Evolutionary conservation across 1,140 invertebrate genomes (phyloP).

Genomic region (Drosophila ambigua): DNA sequence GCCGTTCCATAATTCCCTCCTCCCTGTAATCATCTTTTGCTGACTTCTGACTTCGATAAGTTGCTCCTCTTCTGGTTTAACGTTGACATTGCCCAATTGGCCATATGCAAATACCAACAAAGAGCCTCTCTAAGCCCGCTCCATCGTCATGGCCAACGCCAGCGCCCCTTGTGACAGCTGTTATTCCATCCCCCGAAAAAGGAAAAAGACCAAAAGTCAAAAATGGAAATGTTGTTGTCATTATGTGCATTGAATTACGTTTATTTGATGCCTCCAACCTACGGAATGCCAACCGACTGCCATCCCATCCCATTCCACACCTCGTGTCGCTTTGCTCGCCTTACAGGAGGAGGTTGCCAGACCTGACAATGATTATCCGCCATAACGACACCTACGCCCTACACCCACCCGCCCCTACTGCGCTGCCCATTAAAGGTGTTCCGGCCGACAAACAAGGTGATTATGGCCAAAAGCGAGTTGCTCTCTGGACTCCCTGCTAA

Average conservation of each 20-base stretch:
- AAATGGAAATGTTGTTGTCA: conserved; percentile 76
- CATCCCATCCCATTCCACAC: conserved; percentile 2
- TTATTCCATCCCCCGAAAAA: neutral
- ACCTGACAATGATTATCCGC: conserved; percentile 66
- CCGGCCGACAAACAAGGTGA: conserved; percentile 74
- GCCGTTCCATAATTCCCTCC: conserved; percentile 42
- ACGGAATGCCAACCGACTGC: no score
- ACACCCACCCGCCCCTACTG: neutral
- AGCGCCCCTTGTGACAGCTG: conserved; percentile 11
- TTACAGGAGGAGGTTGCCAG: conserved; percentile 8
- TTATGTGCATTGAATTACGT: conserved; percentile 79
- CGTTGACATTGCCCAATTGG: conserved; percentile 74
- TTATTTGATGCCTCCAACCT: conserved; percentile 62
- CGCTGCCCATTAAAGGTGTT: conserved; percentile 64
- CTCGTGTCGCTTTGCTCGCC: neutral
- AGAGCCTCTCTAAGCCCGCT: conserved; percentile 44
- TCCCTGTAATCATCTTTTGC: conserved; percentile 55
- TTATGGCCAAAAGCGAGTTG: conserved; percentile 64
- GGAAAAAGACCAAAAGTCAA: conserved; percentile 38
- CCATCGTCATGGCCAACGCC: conserved; percentile 12
- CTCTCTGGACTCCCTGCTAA: conserved; percentile 65
- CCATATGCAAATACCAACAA: conserved; percentile 72
- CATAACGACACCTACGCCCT: conserved; percentile 56
- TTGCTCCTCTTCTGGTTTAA: conserved; percentile 29
- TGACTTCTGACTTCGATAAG: conserved; percentile 50